Conservation (phyloP, 1,140 invertebrate genomes). For the Anthonomus grandis region DNA sequence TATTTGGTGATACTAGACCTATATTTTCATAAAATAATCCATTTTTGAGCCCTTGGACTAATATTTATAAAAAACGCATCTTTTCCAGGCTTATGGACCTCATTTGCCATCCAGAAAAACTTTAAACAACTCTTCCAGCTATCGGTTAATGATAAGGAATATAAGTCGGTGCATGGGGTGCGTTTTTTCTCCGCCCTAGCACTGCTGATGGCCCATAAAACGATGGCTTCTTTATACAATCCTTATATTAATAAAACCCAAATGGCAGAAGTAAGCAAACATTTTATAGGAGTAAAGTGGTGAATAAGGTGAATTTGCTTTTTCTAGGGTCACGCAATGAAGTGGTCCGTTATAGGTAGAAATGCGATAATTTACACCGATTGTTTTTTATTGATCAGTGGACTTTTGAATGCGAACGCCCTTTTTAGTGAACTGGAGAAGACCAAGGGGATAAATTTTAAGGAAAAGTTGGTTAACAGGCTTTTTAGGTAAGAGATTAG, state of each 20-base stretch:
- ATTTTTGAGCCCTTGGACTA: too few relatives aligned
- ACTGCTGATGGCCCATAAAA: slow-evolving; percentile 66
- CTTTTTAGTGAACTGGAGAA: slow-evolving; percentile 48
- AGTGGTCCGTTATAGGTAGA: slow-evolving; percentile 67
- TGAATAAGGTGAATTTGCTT: slow-evolving; percentile 59
- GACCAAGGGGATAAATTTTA: slow-evolving; percentile 26
- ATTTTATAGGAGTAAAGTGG: not conserved
- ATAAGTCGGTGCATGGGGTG: slow-evolving; percentile 63
- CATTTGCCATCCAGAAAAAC: slow-evolving; percentile 64
- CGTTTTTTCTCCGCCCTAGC: slow-evolving; percentile 63
- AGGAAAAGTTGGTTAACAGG: slow-evolving; percentile 31
- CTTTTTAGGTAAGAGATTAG: slow-evolving; percentile 35
- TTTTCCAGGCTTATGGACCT: too few relatives aligned
- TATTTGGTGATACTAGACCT: too few relatives aligned
- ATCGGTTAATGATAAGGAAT: slow-evolving; percentile 54
- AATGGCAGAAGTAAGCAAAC: slow-evolving; percentile 63
- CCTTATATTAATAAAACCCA: slow-evolving; percentile 66
- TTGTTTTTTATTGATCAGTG: slow-evolving; percentile 72
- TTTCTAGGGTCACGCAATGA: slow-evolving; percentile 60
- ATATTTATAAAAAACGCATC: too few relatives aligned
- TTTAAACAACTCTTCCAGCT: slow-evolving; percentile 54
- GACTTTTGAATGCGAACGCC: slow-evolving; percentile 63
- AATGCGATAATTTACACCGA: slow-evolving; percentile 73
- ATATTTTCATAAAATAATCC: too few relatives aligned
- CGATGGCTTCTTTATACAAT: slow-evolving; percentile 67